phyloP scores from a whole-genome alignment of 2,888 invertebrate genomes.

The Calliopum simillimum region DNA sequence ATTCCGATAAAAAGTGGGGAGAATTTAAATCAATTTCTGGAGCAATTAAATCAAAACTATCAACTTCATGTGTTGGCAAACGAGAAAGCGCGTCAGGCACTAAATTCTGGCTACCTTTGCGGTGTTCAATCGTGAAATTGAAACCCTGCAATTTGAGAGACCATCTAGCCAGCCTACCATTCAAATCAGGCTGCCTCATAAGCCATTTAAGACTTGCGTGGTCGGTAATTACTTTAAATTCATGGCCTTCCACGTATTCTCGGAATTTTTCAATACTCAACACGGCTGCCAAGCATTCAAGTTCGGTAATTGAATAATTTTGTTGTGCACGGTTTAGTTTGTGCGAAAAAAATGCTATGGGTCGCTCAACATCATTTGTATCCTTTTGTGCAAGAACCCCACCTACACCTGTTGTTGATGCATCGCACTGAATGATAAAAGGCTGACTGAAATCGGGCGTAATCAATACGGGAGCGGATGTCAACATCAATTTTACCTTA shows the following conservation, averaged over 20 bases:
- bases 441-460: conserved; percentile 38
- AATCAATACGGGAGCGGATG: conserved; percentile 38
- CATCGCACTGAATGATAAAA: conserved; percentile 40
- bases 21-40: conserved; percentile 22
- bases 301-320: conserved; percentile 36
- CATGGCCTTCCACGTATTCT: too few species aligned
- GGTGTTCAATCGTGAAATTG: conserved; percentile 26
- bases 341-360: conserved; percentile 36
- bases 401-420: conserved; percentile 31
- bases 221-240: too few species aligned
- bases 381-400: conserved; percentile 35
- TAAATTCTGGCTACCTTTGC: conserved; percentile 20
- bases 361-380: conserved; percentile 32
- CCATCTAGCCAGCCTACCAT: conserved; percentile 18
- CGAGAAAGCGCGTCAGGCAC: conserved; percentile 28
- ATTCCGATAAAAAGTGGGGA: not conserved
- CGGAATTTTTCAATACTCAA: too few species aligned
- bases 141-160: conserved; percentile 29
- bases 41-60: not conserved
- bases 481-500: conserved; percentile 30
- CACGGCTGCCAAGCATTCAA: too few species aligned
- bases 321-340: conserved; percentile 39
- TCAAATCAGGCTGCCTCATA: conserved; percentile 17
- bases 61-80: not conserved
- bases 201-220: conserved; percentile 21